phyloP scores from a whole-genome alignment of 2,888 invertebrate species.

The Stratiomys singularior region DNA sequence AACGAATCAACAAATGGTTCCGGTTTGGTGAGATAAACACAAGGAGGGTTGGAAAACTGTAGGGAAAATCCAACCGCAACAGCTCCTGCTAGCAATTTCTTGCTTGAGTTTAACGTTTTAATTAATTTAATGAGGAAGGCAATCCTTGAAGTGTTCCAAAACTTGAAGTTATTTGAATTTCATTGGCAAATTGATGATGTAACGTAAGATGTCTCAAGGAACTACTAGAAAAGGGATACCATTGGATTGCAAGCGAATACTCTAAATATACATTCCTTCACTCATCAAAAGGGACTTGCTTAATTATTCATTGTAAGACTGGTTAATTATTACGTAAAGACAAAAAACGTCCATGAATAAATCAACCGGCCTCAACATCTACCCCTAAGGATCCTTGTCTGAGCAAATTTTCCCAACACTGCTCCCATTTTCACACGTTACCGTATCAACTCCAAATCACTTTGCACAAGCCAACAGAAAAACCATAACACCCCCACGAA shows the following conservation, averaged over 20 bases:
- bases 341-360: no score
- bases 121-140: not conserved
- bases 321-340: no score
- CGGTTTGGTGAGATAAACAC: not conserved
- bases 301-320: no score
- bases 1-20: conserved; percentile 2
- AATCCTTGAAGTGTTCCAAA: not conserved
- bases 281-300: no score
- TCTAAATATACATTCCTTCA: no score
- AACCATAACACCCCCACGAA: conserved; percentile 9
- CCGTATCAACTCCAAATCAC: not conserved
- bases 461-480: not conserved
- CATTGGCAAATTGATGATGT: not conserved
- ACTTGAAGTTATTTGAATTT: not conserved
- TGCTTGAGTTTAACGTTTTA: not conserved
- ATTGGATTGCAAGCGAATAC: no score
- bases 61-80: not conserved
- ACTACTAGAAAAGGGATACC: no score
- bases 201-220: no score
- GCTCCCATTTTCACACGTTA: not conserved
- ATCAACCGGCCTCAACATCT: no score
- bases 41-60: not conserved
- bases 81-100: not conserved
- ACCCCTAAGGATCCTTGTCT: no score
- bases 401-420: not conserved